Conservation (phyloP, 2,888 invertebrate genomes). For the Platycheirus rosarum region DNA sequence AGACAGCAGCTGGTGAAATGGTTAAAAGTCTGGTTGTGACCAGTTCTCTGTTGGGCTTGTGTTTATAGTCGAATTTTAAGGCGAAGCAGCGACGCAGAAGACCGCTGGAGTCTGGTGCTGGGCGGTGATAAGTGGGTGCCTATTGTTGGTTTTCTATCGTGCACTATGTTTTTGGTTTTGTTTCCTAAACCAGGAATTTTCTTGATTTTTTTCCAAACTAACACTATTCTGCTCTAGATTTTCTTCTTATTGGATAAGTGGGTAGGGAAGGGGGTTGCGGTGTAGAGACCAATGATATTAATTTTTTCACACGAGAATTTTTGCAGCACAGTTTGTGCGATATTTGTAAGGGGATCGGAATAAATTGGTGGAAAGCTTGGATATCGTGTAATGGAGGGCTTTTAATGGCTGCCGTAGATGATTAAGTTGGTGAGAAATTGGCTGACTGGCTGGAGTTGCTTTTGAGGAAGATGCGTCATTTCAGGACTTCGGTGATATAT, state of each 20-base stretch:
- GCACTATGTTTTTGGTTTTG: conserved; percentile 27
- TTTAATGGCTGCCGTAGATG: too few relatives aligned
- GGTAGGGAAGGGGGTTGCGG: background rate
- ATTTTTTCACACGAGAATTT: conserved; percentile 40
- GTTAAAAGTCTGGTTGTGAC: conserved; percentile 31
- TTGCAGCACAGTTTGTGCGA: conserved; percentile 21
- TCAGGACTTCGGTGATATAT: too few relatives aligned
- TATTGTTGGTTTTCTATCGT: conserved; percentile 68
- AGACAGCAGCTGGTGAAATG: conserved; percentile 22
- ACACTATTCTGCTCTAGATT: conserved; percentile 53
- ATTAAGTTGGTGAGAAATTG: too few relatives aligned
- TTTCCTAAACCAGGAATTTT: conserved; percentile 26
- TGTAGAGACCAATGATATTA: conserved; percentile 42
- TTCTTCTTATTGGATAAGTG: background rate
- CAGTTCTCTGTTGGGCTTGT: conserved; percentile 43
- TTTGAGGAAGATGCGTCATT: too few relatives aligned
- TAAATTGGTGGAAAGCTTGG: conserved; percentile 2
- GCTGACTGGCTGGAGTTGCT: too few relatives aligned
- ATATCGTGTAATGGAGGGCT: background rate
- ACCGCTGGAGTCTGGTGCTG: conserved; percentile 56
- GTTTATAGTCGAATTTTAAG: conserved; percentile 26
- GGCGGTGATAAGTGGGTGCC: conserved; percentile 69
- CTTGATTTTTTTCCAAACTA: conserved; percentile 14
- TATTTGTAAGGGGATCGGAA: conserved; percentile 27
- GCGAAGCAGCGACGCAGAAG: conserved; percentile 31